Evolutionary conservation across 1,140 invertebrate genomes (phyloP).

Genomic region (Drosophila aff.): DNA sequence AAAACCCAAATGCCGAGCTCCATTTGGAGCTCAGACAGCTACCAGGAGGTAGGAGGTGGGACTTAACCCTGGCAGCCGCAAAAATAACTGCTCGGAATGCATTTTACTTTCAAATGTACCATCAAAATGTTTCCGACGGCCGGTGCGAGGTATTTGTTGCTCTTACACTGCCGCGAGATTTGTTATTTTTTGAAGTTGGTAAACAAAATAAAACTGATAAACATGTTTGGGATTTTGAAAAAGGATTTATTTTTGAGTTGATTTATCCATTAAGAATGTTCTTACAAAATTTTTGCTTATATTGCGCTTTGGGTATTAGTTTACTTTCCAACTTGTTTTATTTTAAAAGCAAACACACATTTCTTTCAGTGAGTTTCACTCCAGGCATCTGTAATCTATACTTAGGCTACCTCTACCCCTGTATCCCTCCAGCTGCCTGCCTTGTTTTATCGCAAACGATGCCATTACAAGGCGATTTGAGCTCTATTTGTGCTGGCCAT

Average conservation of each 20-base stretch:
- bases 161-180: constrained; percentile 13
- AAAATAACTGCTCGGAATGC: constrained; percentile 52
- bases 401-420: constrained; percentile 22
- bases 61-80: constrained; percentile 65
- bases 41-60: background rate
- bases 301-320: background rate
- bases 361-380: constrained; percentile 24
- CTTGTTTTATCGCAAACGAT: constrained; percentile 63
- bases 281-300: background rate
- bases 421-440: background rate
- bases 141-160: constrained; percentile 10
- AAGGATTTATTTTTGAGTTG: background rate
- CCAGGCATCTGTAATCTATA: constrained; percentile 32
- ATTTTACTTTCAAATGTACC: constrained; percentile 61
- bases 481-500: constrained; percentile 62
- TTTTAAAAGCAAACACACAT: background rate
- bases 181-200: too few species aligned
- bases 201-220: background rate
- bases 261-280: background rate
- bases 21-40: constrained; percentile 32
- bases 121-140: constrained; percentile 5
- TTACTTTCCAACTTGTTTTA: background rate
- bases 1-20: constrained; percentile 70
- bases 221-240: background rate
- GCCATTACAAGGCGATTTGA: constrained; percentile 70